Percentiles rank a stretch among this genome's conserved stretches.
Conservation (phyloP, 2,888 invertebrate species). For the Thysanoteuthis rhombus region DNA sequence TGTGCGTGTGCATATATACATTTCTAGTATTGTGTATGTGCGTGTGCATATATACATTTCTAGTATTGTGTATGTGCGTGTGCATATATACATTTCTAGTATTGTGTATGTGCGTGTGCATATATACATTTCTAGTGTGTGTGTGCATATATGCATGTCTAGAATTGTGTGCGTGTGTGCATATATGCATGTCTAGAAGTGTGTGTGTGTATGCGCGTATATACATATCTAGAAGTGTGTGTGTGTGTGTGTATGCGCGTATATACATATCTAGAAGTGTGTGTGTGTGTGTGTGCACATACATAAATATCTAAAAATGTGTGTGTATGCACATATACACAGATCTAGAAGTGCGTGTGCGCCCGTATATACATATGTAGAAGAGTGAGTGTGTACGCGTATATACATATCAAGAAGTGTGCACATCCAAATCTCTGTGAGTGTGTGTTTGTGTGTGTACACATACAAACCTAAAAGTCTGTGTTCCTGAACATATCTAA, state of each 20-base stretch:
- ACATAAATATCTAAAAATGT: too few relatives aligned
- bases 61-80: too few relatives aligned
- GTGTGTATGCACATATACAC: neutral
- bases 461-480: neutral
- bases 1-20: too few relatives aligned
- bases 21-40: too few relatives aligned
- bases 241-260: neutral
- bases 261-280: neutral
- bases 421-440: neutral
- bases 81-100: too few relatives aligned
- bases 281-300: too few relatives aligned
- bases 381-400: neutral
- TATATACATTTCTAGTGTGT: neutral
- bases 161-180: too few relatives aligned
- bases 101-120: neutral
- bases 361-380: neutral
- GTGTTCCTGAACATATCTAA: neutral
- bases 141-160: neutral
- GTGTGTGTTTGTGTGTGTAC: neutral
- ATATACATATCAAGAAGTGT: neutral
- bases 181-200: too few relatives aligned
- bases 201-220: neutral
- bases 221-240: neutral
- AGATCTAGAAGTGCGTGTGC: neutral
- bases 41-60: too few relatives aligned